Conservation (phyloP, 2,888 invertebrate genomes). For the Metacarcinus magister region DNA sequence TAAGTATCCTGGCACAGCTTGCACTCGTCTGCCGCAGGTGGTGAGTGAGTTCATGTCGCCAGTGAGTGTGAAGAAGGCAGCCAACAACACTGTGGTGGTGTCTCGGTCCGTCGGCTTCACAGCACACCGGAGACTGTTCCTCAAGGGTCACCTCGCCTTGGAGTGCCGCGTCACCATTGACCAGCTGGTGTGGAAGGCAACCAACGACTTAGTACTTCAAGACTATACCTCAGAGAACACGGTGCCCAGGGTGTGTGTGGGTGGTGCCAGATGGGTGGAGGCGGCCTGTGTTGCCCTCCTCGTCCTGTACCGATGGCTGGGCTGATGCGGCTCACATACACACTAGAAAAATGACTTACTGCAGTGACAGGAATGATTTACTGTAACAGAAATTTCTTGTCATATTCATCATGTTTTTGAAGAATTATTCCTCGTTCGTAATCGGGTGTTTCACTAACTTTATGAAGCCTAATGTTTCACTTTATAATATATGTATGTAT, state of each 20-base stretch:
- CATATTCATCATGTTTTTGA: background rate
- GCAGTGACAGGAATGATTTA: background rate
- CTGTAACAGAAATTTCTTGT: background rate
- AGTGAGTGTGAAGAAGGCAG: background rate
- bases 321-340: background rate
- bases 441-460: no score
- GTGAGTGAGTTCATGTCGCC: conserved; percentile 42
- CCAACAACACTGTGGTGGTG: conserved; percentile 31
- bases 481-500: no score
- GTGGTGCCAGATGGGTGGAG: background rate
- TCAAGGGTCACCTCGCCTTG: conserved; percentile 70
- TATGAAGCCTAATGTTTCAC: no score
- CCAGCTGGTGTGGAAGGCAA: conserved; percentile 67
- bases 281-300: background rate
- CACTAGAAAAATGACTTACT: background rate
- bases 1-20: background rate
- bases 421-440: background rate
- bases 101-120: conserved; percentile 68
- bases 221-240: conserved; percentile 34
- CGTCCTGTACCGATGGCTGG: background rate
- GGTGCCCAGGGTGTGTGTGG: background rate
- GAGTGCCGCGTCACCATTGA: conserved; percentile 76
- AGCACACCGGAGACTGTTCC: conserved; percentile 70
- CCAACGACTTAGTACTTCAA: conserved; percentile 58
- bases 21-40: background rate